Evolutionary conservation across 2,888 invertebrate genomes (phyloP), one percentile per base, ranked within the genome.

Genomic region (Antheraea assamensis): DNA sequence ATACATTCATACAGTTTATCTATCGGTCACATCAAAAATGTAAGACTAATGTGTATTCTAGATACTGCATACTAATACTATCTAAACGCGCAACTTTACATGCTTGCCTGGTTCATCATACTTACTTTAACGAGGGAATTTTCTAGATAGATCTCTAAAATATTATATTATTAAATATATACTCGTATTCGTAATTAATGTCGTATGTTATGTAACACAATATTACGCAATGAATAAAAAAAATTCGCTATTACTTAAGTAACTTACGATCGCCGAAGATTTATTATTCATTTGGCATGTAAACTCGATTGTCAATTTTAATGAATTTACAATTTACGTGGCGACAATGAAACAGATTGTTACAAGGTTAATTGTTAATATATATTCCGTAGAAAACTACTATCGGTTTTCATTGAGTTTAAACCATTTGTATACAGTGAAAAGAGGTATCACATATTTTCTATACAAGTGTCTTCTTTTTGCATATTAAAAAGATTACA

Each of bases 1-100:
- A 64, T 17, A 64, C 61, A 27, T 64, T 64, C 61, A 10, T 64
- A 64, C 61, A 30, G 27, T 64, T 64, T 64, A 64, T 64, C 61
- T 64, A 64, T 64, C 61, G 61, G 17, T 30, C 27, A 64, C 30
- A 64, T 64, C 61, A 30, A 64, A 64, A 64, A 27, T 27, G 15
- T 30, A 64, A 64, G 30, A 30, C 27, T 64, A 30, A 27, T 64
- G 61, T 64, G 30, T 17, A 13, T 30, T 27, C 30, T 64, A 64
- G 17, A 64, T 30, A 3, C 30, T 64, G 30, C 61, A 30, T 64
- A 64, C 15, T 21, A 64, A 27, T 64, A 30, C 17, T 0, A 27
- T 64, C 27, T 64, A 64, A 64, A 64, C 58, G 10, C 24, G 58
- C 24, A 58, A 58, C 61, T 64, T 64, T 64, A 30, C 61, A 64